Conservation (phyloP, 92 coral and sea anemone genomes). For the Heliopora coerulea region DNA sequence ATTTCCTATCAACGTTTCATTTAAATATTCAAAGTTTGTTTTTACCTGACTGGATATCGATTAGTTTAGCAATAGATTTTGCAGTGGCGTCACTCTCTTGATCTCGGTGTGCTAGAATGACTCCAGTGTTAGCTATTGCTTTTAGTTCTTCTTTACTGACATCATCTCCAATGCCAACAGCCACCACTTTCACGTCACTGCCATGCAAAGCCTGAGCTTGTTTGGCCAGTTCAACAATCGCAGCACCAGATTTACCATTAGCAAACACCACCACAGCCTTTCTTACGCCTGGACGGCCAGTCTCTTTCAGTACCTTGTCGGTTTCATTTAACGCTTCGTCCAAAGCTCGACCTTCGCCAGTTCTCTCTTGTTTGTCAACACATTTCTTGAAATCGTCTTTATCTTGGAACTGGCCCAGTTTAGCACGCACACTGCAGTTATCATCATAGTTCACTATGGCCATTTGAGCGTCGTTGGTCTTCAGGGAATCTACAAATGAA, state of each 20-base stretch:
- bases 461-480: constrained; percentile 33
- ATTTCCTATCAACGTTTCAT: too few species aligned
- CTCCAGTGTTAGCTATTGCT: constrained; percentile 23
- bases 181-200: constrained; percentile 25
- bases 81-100: constrained; percentile 36
- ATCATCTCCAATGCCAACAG: constrained; percentile 33
- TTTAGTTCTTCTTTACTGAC: constrained; percentile 33
- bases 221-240: constrained; percentile 25
- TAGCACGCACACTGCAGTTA: constrained; percentile 7
- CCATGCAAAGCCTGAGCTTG: constrained; percentile 38
- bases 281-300: constrained; percentile 39
- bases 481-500: constrained; percentile 26
- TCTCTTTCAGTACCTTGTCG: constrained; percentile 11
- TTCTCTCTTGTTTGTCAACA: constrained; percentile 29
- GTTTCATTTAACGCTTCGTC: constrained; percentile 22
- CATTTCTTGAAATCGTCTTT: constrained; percentile 34
- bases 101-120: constrained; percentile 9
- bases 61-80: constrained; percentile 1
- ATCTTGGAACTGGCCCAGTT: constrained; percentile 27
- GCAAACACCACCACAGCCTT: constrained; percentile 45
- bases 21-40: too few species aligned
- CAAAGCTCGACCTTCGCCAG: constrained; percentile 29
- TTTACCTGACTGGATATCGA: constrained; percentile 24
- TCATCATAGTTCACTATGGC: constrained; percentile 33
- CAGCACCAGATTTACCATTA: constrained; percentile 35